phyloP scores from a whole-genome alignment of 2,113 vertebrate genomes.

The Dipodomys spectabilis region DNA sequence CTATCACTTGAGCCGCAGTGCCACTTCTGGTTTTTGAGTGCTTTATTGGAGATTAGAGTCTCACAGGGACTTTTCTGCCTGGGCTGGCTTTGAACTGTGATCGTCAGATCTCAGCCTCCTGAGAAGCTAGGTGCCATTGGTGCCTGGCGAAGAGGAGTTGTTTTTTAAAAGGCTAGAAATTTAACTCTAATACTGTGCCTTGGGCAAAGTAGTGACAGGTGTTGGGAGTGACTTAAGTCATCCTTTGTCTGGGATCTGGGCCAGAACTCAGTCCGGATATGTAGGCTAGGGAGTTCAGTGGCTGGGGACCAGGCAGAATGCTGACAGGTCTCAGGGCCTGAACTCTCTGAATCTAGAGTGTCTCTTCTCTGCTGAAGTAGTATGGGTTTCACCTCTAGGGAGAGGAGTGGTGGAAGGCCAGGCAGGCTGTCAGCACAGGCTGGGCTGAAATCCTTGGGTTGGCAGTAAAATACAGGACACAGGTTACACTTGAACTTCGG shows the following conservation, averaged over 20 bases:
- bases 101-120: no score
- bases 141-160: no score
- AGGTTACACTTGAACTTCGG: conserved; percentile 10
- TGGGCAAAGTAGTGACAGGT: neutral
- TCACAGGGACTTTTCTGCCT: no score
- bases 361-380: neutral
- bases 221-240: no score
- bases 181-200: neutral
- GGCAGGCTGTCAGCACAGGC: neutral
- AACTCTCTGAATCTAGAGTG: neutral
- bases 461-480: neutral
- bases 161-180: neutral
- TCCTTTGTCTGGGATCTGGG: neutral
- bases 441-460: neutral
- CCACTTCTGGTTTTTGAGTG: no score
- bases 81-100: no score
- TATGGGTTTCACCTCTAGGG: neutral
- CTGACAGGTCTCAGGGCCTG: neutral
- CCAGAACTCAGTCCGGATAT: neutral
- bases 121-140: no score
- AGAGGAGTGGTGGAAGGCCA: neutral
- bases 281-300: neutral
- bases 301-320: neutral
- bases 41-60: no score
- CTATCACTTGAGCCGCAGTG: no score